phyloP scores from a whole-genome alignment of 2,888 invertebrate genomes.

The Andrena fulva region DNA sequence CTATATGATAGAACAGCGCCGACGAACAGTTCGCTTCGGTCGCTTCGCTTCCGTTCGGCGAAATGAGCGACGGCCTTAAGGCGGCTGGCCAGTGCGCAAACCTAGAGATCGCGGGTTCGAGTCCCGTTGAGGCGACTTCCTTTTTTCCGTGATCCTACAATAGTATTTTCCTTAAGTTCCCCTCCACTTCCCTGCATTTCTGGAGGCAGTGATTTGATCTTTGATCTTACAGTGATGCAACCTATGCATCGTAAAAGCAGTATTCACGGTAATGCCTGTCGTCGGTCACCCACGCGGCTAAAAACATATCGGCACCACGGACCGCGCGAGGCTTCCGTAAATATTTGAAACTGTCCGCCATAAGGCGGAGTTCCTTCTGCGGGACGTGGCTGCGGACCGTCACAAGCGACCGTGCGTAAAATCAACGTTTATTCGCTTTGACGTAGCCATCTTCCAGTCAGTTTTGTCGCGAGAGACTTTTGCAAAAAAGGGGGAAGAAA shows the following conservation, averaged over 20 bases:
- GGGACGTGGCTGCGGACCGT: neutral
- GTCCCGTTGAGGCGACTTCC: too few species aligned
- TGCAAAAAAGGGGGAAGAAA: neutral
- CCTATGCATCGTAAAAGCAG: too few species aligned
- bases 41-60: too few species aligned
- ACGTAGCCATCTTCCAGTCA: conserved; percentile 38
- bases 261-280: neutral
- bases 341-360: conserved; percentile 45
- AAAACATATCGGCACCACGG: neutral
- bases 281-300: neutral
- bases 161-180: conserved; percentile 7
- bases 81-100: too few species aligned
- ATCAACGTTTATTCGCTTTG: conserved; percentile 45
- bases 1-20: too few species aligned
- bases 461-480: conserved; percentile 26
- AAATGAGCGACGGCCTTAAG: too few species aligned
- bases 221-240: too few species aligned
- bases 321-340: conserved; percentile 12
- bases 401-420: conserved; percentile 16
- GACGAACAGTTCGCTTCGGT: too few species aligned
- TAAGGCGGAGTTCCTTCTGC: conserved; percentile 3
- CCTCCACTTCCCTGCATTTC: neutral
- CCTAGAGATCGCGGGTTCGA: too few species aligned
- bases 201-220: too few species aligned
- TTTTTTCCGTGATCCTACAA: too few species aligned